Evolutionary conservation across 2,797 vertebrate genomes (phyloP), one percentile per base, ranked within the genome.

Genomic region (Trachops cirrhosus): DNA sequence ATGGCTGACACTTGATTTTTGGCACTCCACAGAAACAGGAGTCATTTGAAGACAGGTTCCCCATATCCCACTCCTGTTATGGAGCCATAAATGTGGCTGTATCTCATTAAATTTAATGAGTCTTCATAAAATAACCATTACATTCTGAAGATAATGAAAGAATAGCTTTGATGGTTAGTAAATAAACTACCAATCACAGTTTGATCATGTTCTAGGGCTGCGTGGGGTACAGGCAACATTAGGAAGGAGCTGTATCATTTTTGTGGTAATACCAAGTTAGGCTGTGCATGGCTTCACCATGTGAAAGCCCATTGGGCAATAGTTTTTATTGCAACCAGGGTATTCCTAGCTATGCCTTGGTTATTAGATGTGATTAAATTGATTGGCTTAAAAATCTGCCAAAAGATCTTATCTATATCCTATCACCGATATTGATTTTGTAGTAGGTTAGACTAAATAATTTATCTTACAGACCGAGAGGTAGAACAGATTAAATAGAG

Each of bases 101-200:
- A 97, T 98, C 98, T 98, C 98, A 98, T 98, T 98, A 98, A 98
- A 98, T 98, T 98, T 98, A 98, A 98, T 98, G 98, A 98, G 97
- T 73, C 97, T 98, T 98, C 98, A 98, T 98, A 98, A 98, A 98
- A 98, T 98, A 98, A 97, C 98, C 97, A 98, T 98, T 98, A 98
- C 96, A 79, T 96, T 89, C 94, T 97, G 98, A 97, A 98, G 94
- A 98, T 98, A 98, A 98, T 98, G 98, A 98, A 98, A 98, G 96
- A 98, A 98, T 98, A 98, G 97, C 97, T 98, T 95, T 85, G 95
- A 96, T 96, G 96, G 97, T 98, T 98, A 98, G 98, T 98, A 98
- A 98, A 98, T 98, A 98, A 98, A 98, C 91, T 91, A 92, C 93
- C 83, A 94, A 96, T 67, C 86, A 90, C 83, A 96, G 95, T 95